phyloP scores from a whole-genome alignment of 1,140 invertebrate species.

The Grapholita molesta region DNA sequence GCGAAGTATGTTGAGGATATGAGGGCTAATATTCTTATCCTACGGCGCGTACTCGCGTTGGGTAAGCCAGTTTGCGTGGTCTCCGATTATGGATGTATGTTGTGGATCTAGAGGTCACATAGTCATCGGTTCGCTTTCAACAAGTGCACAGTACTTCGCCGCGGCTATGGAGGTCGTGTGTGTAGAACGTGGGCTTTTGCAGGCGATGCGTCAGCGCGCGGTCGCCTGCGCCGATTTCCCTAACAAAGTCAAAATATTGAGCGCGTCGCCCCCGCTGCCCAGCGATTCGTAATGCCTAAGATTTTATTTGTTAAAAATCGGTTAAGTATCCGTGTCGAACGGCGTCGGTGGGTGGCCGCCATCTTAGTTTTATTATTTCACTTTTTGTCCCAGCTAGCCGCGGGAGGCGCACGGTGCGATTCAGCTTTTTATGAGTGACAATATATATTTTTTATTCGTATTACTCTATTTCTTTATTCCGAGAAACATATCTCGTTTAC shows the following conservation, averaged over 20 bases:
- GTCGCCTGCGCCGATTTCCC: slow-evolving; percentile 35
- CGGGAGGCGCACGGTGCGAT: slow-evolving; percentile 66
- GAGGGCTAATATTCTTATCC: not conserved
- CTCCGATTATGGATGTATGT: not conserved
- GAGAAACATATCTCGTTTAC: slow-evolving; percentile 59
- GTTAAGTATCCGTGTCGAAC: slow-evolving; percentile 78
- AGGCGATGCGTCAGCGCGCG: not conserved
- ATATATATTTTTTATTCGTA: slow-evolving; percentile 53
- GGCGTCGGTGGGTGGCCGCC: slow-evolving; percentile 74
- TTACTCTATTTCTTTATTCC: slow-evolving; percentile 53
- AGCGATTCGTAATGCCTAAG: slow-evolving; percentile 74
- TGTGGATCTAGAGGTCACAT: not conserved
- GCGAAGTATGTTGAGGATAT: not conserved
- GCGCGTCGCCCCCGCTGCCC: slow-evolving; percentile 41
- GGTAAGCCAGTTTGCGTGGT: not conserved
- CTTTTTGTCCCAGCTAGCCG: slow-evolving; percentile 68
- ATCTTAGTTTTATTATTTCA: slow-evolving; percentile 65
- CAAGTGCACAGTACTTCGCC: not conserved
- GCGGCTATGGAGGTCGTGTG: not conserved
- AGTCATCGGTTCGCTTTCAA: not conserved
- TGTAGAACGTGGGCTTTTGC: not conserved
- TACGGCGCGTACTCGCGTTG: not conserved
- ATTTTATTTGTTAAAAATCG: slow-evolving; percentile 79
- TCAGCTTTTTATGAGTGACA: slow-evolving; percentile 72
- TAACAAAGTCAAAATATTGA: slow-evolving; percentile 47